Evolutionary conservation across 2,113 vertebrate genomes (phyloP).

Genomic region (Ptilonorhynchus violaceus): DNA sequence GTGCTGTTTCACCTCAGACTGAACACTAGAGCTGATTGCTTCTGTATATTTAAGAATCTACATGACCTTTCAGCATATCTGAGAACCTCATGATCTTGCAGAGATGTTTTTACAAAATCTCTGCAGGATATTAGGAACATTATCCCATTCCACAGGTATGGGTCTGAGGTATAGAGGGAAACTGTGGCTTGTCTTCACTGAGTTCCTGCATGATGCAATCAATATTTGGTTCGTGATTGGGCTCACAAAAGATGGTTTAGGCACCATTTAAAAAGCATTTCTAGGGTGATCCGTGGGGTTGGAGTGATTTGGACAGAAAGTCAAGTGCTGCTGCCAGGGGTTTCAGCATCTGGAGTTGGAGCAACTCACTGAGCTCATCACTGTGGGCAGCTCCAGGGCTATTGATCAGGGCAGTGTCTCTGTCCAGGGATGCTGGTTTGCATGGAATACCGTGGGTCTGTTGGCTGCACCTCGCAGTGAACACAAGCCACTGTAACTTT

Average conservation of each 20-base stretch:
- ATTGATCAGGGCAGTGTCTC: background rate
- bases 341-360: background rate
- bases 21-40: background rate
- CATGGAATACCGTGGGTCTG: rapidly evolving
- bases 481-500: background rate
- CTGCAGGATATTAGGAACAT: background rate
- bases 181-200: constrained; percentile 33
- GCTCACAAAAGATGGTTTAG: background rate
- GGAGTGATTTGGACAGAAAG: background rate
- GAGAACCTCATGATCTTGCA: background rate
- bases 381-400: background rate
- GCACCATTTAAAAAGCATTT: background rate
- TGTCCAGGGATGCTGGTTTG: rapidly evolving
- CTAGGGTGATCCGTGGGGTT: background rate
- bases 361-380: background rate
- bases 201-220: background rate
- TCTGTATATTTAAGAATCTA: background rate
- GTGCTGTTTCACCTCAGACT: background rate
- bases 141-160: background rate
- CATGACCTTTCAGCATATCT: background rate
- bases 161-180: background rate
- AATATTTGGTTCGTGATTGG: background rate
- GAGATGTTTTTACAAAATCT: background rate
- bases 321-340: background rate
- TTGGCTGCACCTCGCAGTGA: background rate